Base-by-base conservation (phyloP, 2,113 vertebrate genomes). In the Peromyscus leucopus region DNA sequence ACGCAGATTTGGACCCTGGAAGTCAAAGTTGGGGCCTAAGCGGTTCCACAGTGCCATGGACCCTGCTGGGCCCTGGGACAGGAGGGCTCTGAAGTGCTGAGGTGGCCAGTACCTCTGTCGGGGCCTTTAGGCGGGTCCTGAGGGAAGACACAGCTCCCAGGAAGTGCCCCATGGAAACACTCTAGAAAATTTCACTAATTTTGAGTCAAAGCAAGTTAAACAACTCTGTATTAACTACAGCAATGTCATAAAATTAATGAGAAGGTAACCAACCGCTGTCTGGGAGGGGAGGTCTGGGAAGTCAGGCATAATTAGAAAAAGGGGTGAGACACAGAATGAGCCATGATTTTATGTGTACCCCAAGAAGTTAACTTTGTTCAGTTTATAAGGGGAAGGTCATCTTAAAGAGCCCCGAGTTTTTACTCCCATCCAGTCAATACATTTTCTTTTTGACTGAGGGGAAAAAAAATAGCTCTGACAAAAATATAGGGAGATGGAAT, bases 101-200 rank as follows among this genome's bases (percentile, higher is more conserved):
- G 0, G 16, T 3, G 15, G 39, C 71, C 36, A 72, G 13, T 12
- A 16, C 46, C 15, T 5, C 33, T 16, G 16, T 21, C 36, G 1
- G 9, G 1, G 9, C 4, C 59, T 31, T n/a, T 33, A 78, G 46
- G 46, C 2, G 5, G 39, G 39, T 83, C 42, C 9, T 2, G 21
- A 78, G 12, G 19, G 3, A n/a, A n/a, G 0, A 21, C 4, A 33
- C 22, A 0, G 1, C 42, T 42, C 4, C 42, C 51, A 1, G 0
- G 48, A 95, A 65, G 26, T 5, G n/a, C 31, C 1, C 2, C 6
- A 21, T 46, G 46, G 28, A 71, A 76, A 31, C 7, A 22, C 31
- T 89, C 51, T 88, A 84, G 67, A 79, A 80, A 69, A 46, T 85
- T 92, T 71, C 51, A 89, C 76, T 95, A n/a, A 75, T 84, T 97